A percentile compares a stretch with the other conserved stretches of the same genome.
These are phyloP conservation scores for Girardia tigrina DNA, from an alignment of 2,888 invertebrate species.

Conservation along the genomic window DNA sequence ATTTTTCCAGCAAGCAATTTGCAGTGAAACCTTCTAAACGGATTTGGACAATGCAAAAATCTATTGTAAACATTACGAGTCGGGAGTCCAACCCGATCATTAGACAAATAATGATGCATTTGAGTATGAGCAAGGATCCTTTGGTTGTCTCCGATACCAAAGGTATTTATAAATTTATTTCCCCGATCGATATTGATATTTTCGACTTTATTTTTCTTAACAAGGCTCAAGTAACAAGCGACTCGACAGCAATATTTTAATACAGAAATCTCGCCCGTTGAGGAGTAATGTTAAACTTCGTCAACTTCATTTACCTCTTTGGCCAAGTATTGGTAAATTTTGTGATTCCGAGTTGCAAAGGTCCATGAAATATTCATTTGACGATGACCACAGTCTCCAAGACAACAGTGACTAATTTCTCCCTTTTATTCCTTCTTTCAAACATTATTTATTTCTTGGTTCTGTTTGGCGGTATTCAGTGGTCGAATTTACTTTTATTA, in stretches of 20 bases:
- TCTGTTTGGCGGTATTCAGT: too few species aligned
- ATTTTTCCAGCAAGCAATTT: background rate
- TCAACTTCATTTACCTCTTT: slow-evolving; percentile 3
- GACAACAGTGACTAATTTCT: background rate
- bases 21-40: background rate
- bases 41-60: slow-evolving; percentile 10
- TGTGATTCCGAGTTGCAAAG: slow-evolving; percentile 19
- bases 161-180: too few species aligned
- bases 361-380: background rate
- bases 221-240: background rate
- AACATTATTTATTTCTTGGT: too few species aligned
- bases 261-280: background rate
- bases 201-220: too few species aligned
- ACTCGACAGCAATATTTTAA: background rate
- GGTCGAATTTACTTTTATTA: too few species aligned
- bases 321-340: background rate
- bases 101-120: slow-evolving; percentile 4
- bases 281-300: background rate
- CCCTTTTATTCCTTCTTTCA: background rate
- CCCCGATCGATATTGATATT: too few species aligned
- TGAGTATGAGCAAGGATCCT: slow-evolving; percentile 14
- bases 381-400: slow-evolving; percentile 16
- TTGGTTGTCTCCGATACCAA: background rate
- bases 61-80: slow-evolving; percentile 4
- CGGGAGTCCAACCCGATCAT: background rate